Evolutionary conservation across 2,888 invertebrate genomes (phyloP).

Genomic region (Exocentrus adspersus): DNA sequence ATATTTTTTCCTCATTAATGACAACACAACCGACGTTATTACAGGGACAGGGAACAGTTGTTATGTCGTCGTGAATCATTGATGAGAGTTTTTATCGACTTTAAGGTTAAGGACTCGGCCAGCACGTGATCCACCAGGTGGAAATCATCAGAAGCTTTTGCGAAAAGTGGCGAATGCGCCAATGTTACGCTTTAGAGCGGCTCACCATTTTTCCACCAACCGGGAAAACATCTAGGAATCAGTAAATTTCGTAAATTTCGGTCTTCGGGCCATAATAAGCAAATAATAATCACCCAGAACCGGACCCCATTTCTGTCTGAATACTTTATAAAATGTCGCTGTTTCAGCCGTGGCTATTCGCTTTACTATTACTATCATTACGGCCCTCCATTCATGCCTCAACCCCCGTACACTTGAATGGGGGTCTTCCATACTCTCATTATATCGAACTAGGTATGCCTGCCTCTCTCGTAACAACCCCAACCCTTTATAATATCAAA

Average conservation of each 20-base stretch:
- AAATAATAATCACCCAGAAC: not conserved
- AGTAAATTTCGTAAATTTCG: too few relatives aligned
- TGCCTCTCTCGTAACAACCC: not conserved
- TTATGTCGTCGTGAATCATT: too few relatives aligned
- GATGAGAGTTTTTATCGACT: not conserved
- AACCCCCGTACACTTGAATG: not conserved
- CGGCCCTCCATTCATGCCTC: not conserved
- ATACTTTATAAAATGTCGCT: not conserved
- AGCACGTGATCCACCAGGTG: not conserved
- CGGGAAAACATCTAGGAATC: too few relatives aligned
- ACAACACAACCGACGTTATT: not conserved
- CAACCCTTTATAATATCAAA: too few relatives aligned
- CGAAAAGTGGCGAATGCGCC: not conserved
- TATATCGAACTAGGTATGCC: too few relatives aligned
- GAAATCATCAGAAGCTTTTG: not conserved
- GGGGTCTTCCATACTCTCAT: not conserved
- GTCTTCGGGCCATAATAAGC: not conserved
- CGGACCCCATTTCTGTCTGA: too few relatives aligned
- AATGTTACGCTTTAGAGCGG: not conserved
- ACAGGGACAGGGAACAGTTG: not conserved
- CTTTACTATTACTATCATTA: slow-evolving; percentile 1
- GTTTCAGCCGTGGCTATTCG: not conserved
- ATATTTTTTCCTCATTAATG: too few relatives aligned
- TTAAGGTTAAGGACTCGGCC: too few relatives aligned
- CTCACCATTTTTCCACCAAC: not conserved